Base-by-base conservation (phyloP, 2,888 invertebrate genomes). In the Macrophya alboannulata region DNA sequence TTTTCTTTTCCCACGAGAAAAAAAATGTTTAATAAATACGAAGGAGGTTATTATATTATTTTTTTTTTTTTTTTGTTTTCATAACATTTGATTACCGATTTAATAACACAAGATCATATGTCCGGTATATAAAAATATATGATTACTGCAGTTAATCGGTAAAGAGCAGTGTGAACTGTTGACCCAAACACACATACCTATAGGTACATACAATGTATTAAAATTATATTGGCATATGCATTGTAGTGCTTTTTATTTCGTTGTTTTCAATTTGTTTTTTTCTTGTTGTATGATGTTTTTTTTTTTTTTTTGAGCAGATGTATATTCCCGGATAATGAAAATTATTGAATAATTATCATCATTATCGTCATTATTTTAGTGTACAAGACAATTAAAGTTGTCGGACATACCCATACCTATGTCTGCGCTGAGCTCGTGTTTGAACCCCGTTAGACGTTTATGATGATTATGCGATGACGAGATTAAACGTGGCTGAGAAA, bases 361-460 rank as follows among this genome's bases (percentile, higher is more conserved):
- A 48, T 37, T 37, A 68, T 37, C 31, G 8, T 37, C 17, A 68
- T 37, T 37, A 68, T 37, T 17, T 37, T 5, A 68, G 31, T 10
- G 21, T 62, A 25, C 15, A 15, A 37, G 37, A 68, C 68, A 68
- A 68, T 68, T 37, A 17, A 25, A 37, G 4, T 37, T 37, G 12
- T 37, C 37, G 25, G 43, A 74, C 72, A 72, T 72, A n/a, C n/a
- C n/a, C n/a, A n/a, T n/a, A n/a, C n/a, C n/a, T n/a, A n/a, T 55
- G 31, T 31, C 31, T 31, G 31, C 3, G 1, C 40, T n/a, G n/a
- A 40, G n/a, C 40, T 40, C 37, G 40, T 74, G 43, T 31, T 21
- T 6, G 12, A 74, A 74, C 21, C 74, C 74, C 74, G 74, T 74
- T 74, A 74, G 74, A 74, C 45, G 40, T 10, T 21, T 12, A 25